phyloP scores from a whole-genome alignment of 2,888 invertebrate genomes.

The Serripes groenlandicus region DNA sequence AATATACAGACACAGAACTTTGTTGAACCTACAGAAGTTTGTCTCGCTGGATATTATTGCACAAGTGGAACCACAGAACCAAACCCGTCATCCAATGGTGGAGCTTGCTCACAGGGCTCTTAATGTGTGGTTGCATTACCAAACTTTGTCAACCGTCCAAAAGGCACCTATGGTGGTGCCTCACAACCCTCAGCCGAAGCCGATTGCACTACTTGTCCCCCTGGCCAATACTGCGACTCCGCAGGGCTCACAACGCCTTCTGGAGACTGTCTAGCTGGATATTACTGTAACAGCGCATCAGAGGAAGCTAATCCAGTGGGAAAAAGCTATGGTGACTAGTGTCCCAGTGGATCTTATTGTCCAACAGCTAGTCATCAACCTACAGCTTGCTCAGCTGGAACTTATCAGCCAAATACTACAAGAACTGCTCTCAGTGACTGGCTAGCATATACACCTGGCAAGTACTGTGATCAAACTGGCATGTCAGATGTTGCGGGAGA shows the following conservation, averaged over 20 bases:
- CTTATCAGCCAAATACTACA: constrained; percentile 79
- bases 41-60: constrained; percentile 83
- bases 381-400: constrained; percentile 81
- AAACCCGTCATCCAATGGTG: constrained; percentile 75
- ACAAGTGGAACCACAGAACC: constrained; percentile 76
- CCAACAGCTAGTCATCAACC: constrained; percentile 80
- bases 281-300: constrained; percentile 83
- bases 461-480: constrained; percentile 82
- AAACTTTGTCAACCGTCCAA: constrained; percentile 80
- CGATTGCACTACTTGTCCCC: constrained; percentile 83
- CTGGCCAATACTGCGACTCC: constrained; percentile 82
- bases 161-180: constrained; percentile 83
- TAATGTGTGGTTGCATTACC: constrained; percentile 80
- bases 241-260: constrained; percentile 78
- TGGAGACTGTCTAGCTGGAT: constrained; percentile 83
- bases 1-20: constrained; percentile 83
- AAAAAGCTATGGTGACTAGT: constrained; percentile 82
- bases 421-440: constrained; percentile 78
- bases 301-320: constrained; percentile 81
- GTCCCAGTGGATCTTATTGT: constrained; percentile 83
- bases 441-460: constrained; percentile 81
- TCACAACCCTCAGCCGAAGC: constrained; percentile 75
- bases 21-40: constrained; percentile 81
- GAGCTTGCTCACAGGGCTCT: constrained; percentile 82
- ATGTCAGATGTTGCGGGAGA: constrained; percentile 76